Evolutionary conservation across 2,797 vertebrate genomes (phyloP).

Genomic region (Siniperca scherzeri): DNA sequence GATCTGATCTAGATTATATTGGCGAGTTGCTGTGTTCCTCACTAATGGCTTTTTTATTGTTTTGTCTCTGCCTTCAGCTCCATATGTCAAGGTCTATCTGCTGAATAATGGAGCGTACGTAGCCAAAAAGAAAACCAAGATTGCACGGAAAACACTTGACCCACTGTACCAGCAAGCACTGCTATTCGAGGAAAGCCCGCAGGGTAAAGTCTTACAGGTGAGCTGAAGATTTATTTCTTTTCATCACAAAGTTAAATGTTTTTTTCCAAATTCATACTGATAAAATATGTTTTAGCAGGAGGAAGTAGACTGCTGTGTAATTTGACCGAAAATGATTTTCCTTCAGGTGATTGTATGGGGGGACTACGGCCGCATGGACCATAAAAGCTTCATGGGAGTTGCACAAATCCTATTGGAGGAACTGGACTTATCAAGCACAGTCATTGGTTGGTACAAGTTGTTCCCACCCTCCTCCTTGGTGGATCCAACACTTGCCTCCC

Average conservation of each 20-base stretch:
- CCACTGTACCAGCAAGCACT: constrained; percentile 97
- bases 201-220: constrained; percentile 99
- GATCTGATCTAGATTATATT: constrained; percentile 25
- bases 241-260: constrained; percentile 7
- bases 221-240: constrained; percentile 64
- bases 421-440: constrained; percentile 97
- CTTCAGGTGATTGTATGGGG: constrained; percentile 98
- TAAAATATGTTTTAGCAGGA: not conserved
- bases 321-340: constrained; percentile 20
- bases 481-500: constrained; percentile 95
- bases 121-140: constrained; percentile 99
- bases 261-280: not conserved
- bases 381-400: constrained; percentile 99
- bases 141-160: constrained; percentile 98
- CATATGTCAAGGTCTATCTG: constrained; percentile 98
- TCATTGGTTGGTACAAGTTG: constrained; percentile 99
- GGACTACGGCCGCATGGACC: constrained; percentile 99
- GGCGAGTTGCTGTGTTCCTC: not conserved
- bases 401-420: constrained; percentile 99
- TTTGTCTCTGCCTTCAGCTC: constrained; percentile 86
- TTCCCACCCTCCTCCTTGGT: constrained; percentile 98
- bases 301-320: not conserved
- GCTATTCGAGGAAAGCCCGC: constrained; percentile 96
- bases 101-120: constrained; percentile 97
- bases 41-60: constrained; percentile 52